Conservation (phyloP, 2,888 invertebrate genomes). For the Tipula unca region DNA sequence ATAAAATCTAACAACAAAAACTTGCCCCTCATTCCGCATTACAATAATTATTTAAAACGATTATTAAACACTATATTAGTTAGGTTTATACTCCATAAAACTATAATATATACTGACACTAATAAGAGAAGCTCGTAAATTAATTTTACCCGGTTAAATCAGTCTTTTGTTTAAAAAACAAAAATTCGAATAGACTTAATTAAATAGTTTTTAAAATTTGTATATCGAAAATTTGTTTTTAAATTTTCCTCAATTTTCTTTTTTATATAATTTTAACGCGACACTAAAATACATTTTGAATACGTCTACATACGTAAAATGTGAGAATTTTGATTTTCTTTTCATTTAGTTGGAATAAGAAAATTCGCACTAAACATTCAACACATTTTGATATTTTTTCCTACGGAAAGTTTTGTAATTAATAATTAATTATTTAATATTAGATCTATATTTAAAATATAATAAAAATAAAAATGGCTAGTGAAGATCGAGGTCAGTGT, state of each 20-base stretch:
- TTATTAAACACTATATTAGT: background rate
- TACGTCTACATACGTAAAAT: background rate
- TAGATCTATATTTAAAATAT: background rate
- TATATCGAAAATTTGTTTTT: background rate
- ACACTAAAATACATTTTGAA: background rate
- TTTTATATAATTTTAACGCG: background rate
- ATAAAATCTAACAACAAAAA: background rate
- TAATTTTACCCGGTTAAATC: background rate
- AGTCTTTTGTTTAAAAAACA: background rate
- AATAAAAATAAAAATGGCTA: background rate
- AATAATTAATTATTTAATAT: background rate
- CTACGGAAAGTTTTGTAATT: constrained; percentile 19
- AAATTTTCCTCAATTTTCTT: background rate
- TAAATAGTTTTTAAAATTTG: constrained; percentile 1
- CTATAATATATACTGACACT: background rate
- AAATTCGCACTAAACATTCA: background rate
- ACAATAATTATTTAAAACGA: background rate
- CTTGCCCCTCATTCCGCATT: background rate
- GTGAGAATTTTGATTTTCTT: background rate
- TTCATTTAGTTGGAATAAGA: background rate
- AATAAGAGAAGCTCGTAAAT: background rate
- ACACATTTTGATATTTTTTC: constrained; percentile 15
- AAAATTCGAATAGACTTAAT: background rate
- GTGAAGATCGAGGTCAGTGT: background rate
- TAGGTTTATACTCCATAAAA: background rate